phyloP scores from a whole-genome alignment of 2,797 vertebrate species.

The Euphonia xanthogaster region DNA sequence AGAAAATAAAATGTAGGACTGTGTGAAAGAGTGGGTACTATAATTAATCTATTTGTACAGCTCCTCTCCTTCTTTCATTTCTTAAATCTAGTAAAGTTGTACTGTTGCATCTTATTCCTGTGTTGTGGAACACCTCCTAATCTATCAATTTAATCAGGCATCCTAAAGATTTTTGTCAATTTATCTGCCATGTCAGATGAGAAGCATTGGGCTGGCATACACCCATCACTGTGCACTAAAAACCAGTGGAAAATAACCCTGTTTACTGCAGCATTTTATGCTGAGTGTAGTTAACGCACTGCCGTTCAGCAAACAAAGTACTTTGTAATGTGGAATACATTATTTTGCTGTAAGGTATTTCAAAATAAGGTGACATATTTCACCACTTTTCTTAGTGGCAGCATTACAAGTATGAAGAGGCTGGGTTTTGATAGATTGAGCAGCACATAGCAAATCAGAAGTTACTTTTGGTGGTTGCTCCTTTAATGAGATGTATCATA shows the following conservation, averaged over 20 bases:
- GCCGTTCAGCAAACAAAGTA: constrained; percentile 50
- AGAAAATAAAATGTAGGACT: neutral
- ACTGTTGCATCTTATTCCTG: neutral
- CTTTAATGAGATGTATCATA: constrained; percentile 70
- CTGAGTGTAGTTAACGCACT: neutral
- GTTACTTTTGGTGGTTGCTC: constrained; percentile 69
- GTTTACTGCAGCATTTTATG: constrained; percentile 40
- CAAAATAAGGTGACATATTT: constrained; percentile 46
- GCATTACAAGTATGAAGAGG: constrained; percentile 3
- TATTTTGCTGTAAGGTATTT: constrained; percentile 52
- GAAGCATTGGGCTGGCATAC: constrained; percentile 5
- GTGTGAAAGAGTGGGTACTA: neutral
- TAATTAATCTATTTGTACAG: neutral
- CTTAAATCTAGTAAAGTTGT: neutral
- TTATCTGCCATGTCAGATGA: constrained; percentile 26
- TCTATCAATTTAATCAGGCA: constrained; percentile 49
- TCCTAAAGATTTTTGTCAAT: constrained; percentile 7
- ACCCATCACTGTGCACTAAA: constrained; percentile 16
- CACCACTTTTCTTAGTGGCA: constrained; percentile 12
- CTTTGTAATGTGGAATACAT: constrained; percentile 52
- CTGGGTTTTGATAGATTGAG: constrained; percentile 60
- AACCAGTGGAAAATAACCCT: constrained; percentile 22
- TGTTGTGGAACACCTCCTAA: neutral
- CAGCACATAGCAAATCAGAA: constrained; percentile 57
- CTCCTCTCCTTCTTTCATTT: neutral